Evolutionary conservation across 2,888 invertebrate genomes (phyloP).

Genomic region (Lepetodrilus schrolli): DNA sequence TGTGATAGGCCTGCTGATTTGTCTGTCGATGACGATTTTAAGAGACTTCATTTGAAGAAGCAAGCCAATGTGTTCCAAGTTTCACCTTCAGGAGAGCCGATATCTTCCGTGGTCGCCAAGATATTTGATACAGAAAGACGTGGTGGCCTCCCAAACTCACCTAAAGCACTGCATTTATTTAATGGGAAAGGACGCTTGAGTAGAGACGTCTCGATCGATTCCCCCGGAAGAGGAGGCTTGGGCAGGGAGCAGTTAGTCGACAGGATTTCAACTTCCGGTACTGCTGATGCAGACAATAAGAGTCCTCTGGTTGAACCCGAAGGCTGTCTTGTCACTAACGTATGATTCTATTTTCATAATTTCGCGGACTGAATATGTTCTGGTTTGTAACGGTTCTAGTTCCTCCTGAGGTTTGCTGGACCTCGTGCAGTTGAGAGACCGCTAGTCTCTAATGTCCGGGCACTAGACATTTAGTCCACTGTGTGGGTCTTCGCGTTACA

Average conservation of each 20-base stretch:
- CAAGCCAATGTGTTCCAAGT: slow-evolving; percentile 20
- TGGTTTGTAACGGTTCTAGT: too few species aligned
- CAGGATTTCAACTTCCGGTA: neutral
- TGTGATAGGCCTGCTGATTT: neutral
- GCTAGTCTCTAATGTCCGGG: too few species aligned
- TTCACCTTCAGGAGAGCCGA: slow-evolving; percentile 10
- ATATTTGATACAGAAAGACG: slow-evolving; percentile 34
- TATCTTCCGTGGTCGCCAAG: slow-evolving; percentile 20
- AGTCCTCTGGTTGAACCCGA: neutral
- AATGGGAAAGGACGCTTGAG: neutral
- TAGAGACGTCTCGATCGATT: neutral
- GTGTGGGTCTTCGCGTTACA: too few species aligned
- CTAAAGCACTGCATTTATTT: slow-evolving; percentile 22
- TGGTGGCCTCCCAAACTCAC: slow-evolving; percentile 30
- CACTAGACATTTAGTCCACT: too few species aligned
- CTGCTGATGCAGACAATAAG: neutral
- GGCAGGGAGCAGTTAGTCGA: neutral
- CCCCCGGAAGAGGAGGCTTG: neutral
- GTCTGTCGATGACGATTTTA: neutral
- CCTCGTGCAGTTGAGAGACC: too few species aligned
- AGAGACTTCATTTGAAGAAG: slow-evolving; percentile 19
- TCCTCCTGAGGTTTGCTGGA: too few species aligned
- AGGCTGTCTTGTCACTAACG: slow-evolving; percentile 14
- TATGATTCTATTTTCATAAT: too few species aligned
- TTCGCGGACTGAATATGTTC: too few species aligned